Evolutionary conservation across 1,140 invertebrate genomes (phyloP), one percentile per base, ranked within the genome.

Genomic region (Heterodera schachtii): DNA sequence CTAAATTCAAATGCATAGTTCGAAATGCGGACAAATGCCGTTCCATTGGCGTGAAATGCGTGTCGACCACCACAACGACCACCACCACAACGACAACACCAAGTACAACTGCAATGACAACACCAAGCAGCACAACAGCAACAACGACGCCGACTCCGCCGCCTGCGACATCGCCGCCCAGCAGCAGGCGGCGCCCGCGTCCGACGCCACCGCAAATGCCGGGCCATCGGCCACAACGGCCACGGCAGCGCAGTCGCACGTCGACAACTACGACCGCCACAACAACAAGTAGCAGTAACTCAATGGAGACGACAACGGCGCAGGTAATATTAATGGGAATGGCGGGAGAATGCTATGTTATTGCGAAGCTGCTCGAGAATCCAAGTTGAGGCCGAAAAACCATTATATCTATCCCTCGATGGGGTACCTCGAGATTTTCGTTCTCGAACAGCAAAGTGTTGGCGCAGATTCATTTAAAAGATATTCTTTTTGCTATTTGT

Each of bases 1-100:
- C 6, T 8, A 8, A 52, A 52, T 52, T 52, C 49, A 52, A 8
- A 52, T 8, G 6, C 49, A 52, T 52, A 85, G 84, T 86, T 11
- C 66, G 66, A 46, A 66, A 78, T 44, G 85, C 85, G 13, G 79
- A 87, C 67, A 67, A 80, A 78, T 86, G 85, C 75, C 69, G 76
- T n/a, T 87, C 86, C 19, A 79, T 86, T 16, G 85, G 85, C 9
- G 66, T 86, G 13, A 73, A 87, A 31, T 86, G 85, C 73, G 21
- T 71, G 9, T 75, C 78, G 31, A 69, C 86, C 21, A 85, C 86
- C 44, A 87, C 73, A 43, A 67, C 84, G 11, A 86, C 70, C 4
- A 78, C 78, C 3, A 81, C 85, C 2, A 87, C 64, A 8, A n/a
- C 76, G 31, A 19, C 81, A 71, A 73, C 85, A 21, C 79, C 82